These are phyloP conservation scores for Hephaestus fuliginosus DNA, from an alignment of 2,797 vertebrate genomes.

Conservation along the genomic window DNA sequence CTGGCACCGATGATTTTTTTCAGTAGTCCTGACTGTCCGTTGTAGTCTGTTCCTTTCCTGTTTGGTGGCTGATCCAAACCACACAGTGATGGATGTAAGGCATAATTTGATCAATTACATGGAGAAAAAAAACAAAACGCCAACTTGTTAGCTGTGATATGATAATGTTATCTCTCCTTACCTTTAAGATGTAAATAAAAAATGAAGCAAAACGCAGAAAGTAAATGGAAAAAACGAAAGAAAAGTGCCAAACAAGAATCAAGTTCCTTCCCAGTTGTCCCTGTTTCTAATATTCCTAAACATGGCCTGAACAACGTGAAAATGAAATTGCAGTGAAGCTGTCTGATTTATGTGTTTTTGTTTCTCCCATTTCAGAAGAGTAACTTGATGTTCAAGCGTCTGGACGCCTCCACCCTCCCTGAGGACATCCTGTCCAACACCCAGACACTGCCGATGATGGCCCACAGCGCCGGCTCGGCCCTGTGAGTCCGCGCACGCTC, in stretches of 20 bases:
- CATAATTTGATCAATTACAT: not conserved
- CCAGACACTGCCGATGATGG: conserved; percentile 91
- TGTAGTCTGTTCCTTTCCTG: too few relatives aligned
- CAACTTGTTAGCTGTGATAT: not conserved
- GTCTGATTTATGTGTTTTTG: conserved; percentile 14
- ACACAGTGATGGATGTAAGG: not conserved
- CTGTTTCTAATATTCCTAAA: not conserved
- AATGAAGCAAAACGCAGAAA: not conserved
- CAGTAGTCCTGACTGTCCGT: too few relatives aligned
- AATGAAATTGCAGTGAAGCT: not conserved
- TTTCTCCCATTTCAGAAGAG: conserved; percentile 87
- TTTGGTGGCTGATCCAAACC: too few relatives aligned
- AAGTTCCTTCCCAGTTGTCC: not conserved
- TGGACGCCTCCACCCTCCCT: conserved; percentile 92
- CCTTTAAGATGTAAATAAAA: not conserved
- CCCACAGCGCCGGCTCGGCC: conserved; percentile 92
- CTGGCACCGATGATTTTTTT: too few relatives aligned
- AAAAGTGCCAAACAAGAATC: not conserved
- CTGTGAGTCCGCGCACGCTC: conserved; percentile 89
- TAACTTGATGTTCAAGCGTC: conserved; percentile 94
- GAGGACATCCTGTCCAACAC: conserved; percentile 94
- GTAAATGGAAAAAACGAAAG: too few relatives aligned
- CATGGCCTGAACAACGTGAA: not conserved
- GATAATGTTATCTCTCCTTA: not conserved
- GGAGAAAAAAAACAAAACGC: not conserved